phyloP scores from a whole-genome alignment of 2,888 invertebrate genomes.

The Ophioninae sp. region DNA sequence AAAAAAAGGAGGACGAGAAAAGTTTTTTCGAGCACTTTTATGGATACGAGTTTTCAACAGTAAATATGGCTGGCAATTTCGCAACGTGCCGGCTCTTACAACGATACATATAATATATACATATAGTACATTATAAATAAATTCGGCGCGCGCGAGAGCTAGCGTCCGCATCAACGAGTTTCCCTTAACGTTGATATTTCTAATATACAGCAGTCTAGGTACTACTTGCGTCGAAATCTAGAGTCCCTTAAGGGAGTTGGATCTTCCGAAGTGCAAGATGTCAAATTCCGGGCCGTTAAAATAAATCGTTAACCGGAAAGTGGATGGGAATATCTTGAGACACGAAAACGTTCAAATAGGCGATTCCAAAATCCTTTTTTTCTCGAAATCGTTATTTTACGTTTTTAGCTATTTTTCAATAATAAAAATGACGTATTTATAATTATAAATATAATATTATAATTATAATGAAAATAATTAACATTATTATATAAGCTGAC shows the following conservation, averaged over 20 bases:
- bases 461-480: too few species aligned
- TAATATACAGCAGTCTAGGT: slow-evolving; percentile 35
- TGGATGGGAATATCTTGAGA: too few species aligned
- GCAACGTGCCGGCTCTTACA: neutral
- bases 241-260: neutral
- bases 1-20: neutral
- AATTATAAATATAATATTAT: too few species aligned
- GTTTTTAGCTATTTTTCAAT: too few species aligned
- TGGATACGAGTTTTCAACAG: slow-evolving; percentile 6
- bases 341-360: too few species aligned
- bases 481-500: too few species aligned
- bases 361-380: too few species aligned
- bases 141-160: slow-evolving; percentile 36
- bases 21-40: slow-evolving; percentile 40
- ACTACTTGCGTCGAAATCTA: slow-evolving; percentile 20
- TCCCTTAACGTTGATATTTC: slow-evolving; percentile 24
- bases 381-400: too few species aligned
- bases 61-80: slow-evolving; percentile 2
- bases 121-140: slow-evolving; percentile 60
- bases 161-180: slow-evolving; percentile 18
- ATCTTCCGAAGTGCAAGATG: neutral
- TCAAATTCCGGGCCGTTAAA: neutral
- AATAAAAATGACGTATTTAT: too few species aligned
- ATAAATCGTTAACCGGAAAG: neutral
- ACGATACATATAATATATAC: slow-evolving; percentile 49